phyloP scores from a whole-genome alignment of 1,140 invertebrate genomes.

The Thereuonema tuberculata region DNA sequence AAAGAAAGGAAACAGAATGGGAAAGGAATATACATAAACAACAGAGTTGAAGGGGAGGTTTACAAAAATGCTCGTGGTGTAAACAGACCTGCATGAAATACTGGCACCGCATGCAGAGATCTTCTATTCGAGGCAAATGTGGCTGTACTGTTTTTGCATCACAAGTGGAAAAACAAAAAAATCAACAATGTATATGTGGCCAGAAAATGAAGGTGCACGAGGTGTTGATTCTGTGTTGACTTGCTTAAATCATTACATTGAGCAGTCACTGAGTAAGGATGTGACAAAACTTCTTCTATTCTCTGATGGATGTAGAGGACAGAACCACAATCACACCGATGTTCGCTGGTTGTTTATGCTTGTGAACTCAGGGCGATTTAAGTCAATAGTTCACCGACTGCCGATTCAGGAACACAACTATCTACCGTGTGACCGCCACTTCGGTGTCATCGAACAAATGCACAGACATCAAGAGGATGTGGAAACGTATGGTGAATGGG shows the following conservation, averaged over 20 bases:
- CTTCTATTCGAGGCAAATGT: not conserved
- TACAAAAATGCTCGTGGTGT: not conserved
- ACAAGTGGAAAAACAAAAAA: no score
- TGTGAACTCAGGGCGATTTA: not conserved
- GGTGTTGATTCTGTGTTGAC: not conserved
- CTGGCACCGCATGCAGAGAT: not conserved
- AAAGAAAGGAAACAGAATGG: not conserved
- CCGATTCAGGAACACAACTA: not conserved
- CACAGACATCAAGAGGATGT: not conserved
- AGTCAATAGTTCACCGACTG: not conserved
- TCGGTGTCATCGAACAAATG: not conserved
- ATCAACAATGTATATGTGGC: no score
- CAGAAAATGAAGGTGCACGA: not conserved
- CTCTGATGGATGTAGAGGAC: not conserved
- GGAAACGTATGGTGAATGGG: not conserved
- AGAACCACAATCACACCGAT: not conserved
- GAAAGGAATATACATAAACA: not conserved
- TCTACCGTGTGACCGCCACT: not conserved
- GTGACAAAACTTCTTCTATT: not conserved
- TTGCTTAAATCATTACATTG: no score
- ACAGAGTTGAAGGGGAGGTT: not conserved
- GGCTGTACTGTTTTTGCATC: no score
- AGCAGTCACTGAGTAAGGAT: not conserved
- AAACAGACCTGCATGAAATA: not conserved
- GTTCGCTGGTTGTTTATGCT: not conserved